Conservation (phyloP, 2,797 vertebrate species). For the Sciurus vulgaris region DNA sequence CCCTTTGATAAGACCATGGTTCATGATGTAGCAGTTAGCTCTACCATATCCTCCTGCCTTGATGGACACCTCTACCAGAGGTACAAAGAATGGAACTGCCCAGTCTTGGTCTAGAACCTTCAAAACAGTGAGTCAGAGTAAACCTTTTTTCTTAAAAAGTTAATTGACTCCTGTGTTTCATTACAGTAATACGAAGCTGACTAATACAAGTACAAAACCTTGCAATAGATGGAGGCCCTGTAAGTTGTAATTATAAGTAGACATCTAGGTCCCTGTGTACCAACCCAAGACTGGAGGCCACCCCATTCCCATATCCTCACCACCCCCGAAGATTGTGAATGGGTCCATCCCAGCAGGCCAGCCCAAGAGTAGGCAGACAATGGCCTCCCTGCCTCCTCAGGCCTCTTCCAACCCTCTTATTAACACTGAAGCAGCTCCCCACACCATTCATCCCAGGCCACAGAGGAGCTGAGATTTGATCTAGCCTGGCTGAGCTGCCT, state of each 20-base stretch:
- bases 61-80: neutral
- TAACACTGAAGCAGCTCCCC: conserved; percentile 39
- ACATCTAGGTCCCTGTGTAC: neutral
- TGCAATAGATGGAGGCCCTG: neutral
- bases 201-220: neutral
- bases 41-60: neutral
- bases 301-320: neutral
- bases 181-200: neutral
- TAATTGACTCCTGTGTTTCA: neutral
- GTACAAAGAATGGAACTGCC: neutral
- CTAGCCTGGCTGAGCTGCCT: conserved; percentile 52
- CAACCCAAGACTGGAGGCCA: neutral
- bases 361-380: neutral
- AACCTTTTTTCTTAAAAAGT: neutral
- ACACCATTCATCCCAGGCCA: neutral
- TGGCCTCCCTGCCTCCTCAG: neutral
- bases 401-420: conserved; percentile 10
- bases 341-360: neutral
- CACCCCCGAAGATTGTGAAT: neutral
- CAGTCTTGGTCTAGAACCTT: neutral
- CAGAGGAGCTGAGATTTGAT: conserved; percentile 66
- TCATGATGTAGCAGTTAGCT: neutral
- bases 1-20: no score
- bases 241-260: neutral
- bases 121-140: neutral